Conservation (phyloP, 1,140 invertebrate genomes). For the Bursaphelenchus mucronatus region DNA sequence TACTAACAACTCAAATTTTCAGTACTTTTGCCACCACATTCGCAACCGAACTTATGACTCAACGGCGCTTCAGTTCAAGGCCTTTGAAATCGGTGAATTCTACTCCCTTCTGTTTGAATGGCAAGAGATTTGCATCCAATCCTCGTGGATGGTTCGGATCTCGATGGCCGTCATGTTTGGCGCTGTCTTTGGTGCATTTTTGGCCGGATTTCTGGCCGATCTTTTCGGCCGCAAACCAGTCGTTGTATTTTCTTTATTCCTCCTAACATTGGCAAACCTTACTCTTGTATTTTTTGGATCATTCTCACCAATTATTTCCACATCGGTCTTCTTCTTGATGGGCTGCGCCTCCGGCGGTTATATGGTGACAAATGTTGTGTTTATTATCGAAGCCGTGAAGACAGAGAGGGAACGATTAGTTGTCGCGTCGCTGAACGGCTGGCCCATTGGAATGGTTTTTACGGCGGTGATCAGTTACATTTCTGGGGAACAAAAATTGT, state of each 20-base stretch:
- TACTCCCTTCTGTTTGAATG: conserved; percentile 51
- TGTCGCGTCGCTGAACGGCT: conserved; percentile 56
- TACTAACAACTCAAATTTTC: conserved; percentile 5
- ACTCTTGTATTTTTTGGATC: conserved; percentile 22
- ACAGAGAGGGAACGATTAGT: conserved; percentile 42
- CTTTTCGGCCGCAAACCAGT: conserved; percentile 53
- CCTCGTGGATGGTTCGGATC: conserved; percentile 26
- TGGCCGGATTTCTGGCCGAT: conserved; percentile 53
- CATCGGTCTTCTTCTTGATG: conserved; percentile 41
- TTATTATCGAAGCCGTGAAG: conserved; percentile 51
- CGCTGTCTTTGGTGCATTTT: conserved; percentile 52
- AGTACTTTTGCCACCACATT: background rate
- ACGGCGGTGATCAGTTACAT: conserved; percentile 41
- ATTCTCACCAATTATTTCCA: conserved; percentile 12
- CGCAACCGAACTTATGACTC: background rate
- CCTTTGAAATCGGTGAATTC: conserved; percentile 37
- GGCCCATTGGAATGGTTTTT: conserved; percentile 57
- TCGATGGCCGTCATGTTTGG: conserved; percentile 51
- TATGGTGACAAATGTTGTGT: conserved; percentile 56
- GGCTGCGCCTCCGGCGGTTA: conserved; percentile 32
- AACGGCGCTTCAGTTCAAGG: conserved; percentile 12
- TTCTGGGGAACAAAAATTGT: conserved; percentile 40
- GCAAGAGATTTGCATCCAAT: conserved; percentile 33
- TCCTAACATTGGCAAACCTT: conserved; percentile 40
- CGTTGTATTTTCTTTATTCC: conserved; percentile 41